A percentile compares a stretch with the other conserved stretches of the same genome.
Conservation (phyloP, 2,888 invertebrate genomes). For the Lasioglossum leucozonium region DNA sequence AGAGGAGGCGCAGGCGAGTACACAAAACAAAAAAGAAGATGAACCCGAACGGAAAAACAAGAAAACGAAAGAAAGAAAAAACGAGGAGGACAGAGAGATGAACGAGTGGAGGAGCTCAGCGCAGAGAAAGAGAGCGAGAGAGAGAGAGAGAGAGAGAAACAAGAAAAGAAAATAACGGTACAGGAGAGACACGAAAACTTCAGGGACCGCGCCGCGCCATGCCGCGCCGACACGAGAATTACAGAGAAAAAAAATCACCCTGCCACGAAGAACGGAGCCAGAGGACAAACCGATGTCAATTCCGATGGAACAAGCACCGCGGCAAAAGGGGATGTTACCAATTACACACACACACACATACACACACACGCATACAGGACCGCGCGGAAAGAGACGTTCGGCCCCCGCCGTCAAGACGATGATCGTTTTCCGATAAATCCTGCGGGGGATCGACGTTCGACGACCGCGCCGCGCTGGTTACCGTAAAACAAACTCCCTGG, state of each 20-base stretch:
- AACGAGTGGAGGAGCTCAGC: constrained; percentile 17
- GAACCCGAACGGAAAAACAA: neutral
- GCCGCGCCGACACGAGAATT: neutral
- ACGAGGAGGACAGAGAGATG: neutral
- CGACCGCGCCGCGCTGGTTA: neutral
- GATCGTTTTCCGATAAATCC: constrained; percentile 14
- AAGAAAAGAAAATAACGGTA: neutral
- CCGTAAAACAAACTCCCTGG: neutral
- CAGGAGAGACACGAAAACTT: neutral
- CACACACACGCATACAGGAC: too few species aligned
- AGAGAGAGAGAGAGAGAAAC: too few species aligned
- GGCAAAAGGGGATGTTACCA: neutral
- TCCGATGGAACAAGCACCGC: neutral
- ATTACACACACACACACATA: too few species aligned
- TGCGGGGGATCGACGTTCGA: neutral
- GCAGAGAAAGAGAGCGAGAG: too few species aligned
- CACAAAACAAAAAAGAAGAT: too few species aligned
- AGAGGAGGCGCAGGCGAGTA: constrained; percentile 43
- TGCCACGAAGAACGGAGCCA: neutral
- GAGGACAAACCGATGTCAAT: neutral
- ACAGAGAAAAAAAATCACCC: neutral
- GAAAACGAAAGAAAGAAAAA: neutral
- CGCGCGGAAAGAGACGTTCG: neutral
- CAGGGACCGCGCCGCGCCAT: neutral
- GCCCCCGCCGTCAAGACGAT: neutral